Conservation (phyloP, 2,797 vertebrate species). For the Vultur gryphus region DNA sequence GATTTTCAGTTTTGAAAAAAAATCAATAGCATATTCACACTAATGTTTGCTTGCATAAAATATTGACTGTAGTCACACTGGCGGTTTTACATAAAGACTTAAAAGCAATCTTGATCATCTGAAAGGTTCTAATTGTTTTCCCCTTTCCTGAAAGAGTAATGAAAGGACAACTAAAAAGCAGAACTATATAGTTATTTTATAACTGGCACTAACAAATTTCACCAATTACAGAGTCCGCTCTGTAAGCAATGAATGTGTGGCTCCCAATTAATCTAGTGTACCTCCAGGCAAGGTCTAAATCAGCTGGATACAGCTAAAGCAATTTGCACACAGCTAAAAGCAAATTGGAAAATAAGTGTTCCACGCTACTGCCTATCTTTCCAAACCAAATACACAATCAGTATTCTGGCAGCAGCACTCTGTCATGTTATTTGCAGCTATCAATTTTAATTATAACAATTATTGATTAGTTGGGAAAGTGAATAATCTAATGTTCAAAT, state of each 20-base stretch:
- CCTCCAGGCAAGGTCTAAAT: slow-evolving; percentile 86
- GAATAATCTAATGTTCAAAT: slow-evolving; percentile 77
- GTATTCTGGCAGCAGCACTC: slow-evolving; percentile 78
- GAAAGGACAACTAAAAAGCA: slow-evolving; percentile 68
- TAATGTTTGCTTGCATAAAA: slow-evolving; percentile 65
- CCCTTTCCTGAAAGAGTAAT: slow-evolving; percentile 66
- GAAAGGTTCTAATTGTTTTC: slow-evolving; percentile 68
- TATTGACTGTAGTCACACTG: slow-evolving; percentile 43
- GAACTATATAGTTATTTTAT: slow-evolving; percentile 80
- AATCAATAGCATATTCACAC: slow-evolving; percentile 58
- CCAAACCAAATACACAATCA: slow-evolving; percentile 81
- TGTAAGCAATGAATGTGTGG: slow-evolving; percentile 82
- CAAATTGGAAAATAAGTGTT: slow-evolving; percentile 87
- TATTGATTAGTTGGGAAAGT: slow-evolving; percentile 83
- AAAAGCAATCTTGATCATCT: slow-evolving; percentile 44
- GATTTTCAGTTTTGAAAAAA: slow-evolving; percentile 51
- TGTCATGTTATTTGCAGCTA: slow-evolving; percentile 82
- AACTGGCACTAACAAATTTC: slow-evolving; percentile 84
- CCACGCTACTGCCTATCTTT: slow-evolving; percentile 77
- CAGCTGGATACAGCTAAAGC: slow-evolving; percentile 83
- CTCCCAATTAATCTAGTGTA: slow-evolving; percentile 83
- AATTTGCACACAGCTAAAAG: slow-evolving; percentile 86
- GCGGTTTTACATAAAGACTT: slow-evolving; percentile 57
- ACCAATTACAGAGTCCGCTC: slow-evolving; percentile 82
- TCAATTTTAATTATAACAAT: slow-evolving; percentile 88